Base-by-base conservation (phyloP, 1,140 invertebrate species). In the Pseudomyrmex pallidus region DNA sequence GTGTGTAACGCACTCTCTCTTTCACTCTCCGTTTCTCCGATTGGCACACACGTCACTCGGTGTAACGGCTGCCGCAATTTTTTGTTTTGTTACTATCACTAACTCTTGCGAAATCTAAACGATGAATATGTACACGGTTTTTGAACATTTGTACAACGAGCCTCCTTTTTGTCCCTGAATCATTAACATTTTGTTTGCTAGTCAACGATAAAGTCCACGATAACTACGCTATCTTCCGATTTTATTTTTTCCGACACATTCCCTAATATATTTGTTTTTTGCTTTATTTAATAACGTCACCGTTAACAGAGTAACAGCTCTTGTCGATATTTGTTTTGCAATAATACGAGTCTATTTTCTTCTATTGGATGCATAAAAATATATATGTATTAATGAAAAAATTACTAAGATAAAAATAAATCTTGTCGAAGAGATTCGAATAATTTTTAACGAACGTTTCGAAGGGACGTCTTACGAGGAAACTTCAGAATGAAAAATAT, bases 1-100 rank as follows among this genome's bases (percentile, higher is more conserved):
- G 91, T 91, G 86, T 92, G 89, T 92, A 91, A 92, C 44, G 25
- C 50, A 17, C 35, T 48, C n/a, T 54, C 74, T 66, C 64, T 46
- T 52, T 67, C 44, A 52, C 12, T 76, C 78, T 57, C 68, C 17
- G 20, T 74, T 56, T 17, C 54, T 20, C 15, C 35, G 20, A 61
- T 52, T 25, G 44, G 35, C 17, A 62, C 13, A 80, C 10, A 57
- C 48, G 48, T 35, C 76, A 59, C 3, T 59, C 67, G 50, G 8
- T 70, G 52, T 15, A 70, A 54, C 50, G 48, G 76, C 66, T 87
- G n/a, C 25, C 35, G 63, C 66, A 22, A 46, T 56, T 68, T 67
- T 59, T 82, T 61, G 64, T 59, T 35, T 35, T 0, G 35, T 35
- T 35, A 35, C 35, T 84, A 64, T 66, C 17, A 74, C 70, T 84